Conservation (phyloP, 92 coral and sea anemone species). For the Parazoanthus darwini region DNA sequence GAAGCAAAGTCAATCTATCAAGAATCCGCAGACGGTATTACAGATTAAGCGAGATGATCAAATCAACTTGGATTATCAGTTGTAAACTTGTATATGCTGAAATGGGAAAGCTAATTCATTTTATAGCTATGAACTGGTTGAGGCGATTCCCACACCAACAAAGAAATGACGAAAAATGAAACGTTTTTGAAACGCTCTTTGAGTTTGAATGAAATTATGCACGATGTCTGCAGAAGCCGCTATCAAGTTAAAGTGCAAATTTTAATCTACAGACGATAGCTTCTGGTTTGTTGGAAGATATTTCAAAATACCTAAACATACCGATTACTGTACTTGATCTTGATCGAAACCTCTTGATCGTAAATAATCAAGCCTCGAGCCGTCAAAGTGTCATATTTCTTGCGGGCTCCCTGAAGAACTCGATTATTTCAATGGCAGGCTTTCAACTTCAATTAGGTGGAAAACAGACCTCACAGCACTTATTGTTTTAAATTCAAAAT, state of each 20-base stretch:
- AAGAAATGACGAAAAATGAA: not conserved
- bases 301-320: not conserved
- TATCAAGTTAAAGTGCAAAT: not conserved
- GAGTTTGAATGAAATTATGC: not conserved
- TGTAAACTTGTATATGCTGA: not conserved
- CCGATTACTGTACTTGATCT: not conserved
- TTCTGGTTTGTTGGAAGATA: not conserved
- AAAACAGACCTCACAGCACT: not conserved
- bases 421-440: not conserved
- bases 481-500: not conserved
- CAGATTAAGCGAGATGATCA: not conserved
- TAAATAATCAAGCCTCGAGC: not conserved
- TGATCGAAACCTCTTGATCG: not conserved
- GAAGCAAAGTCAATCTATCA: constrained; percentile 2
- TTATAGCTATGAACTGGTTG: not conserved
- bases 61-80: not conserved
- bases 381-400: not conserved
- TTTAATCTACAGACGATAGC: not conserved
- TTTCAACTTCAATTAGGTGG: not conserved
- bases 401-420: not conserved
- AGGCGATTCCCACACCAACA: not conserved
- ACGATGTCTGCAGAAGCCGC: no score
- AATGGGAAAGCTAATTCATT: not conserved
- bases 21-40: not conserved
- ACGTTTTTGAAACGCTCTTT: no score